Evolutionary conservation across 2,797 vertebrate genomes (phyloP), one percentile per base, ranked within the genome.

Genomic region (Eulemur albifrons): DNA sequence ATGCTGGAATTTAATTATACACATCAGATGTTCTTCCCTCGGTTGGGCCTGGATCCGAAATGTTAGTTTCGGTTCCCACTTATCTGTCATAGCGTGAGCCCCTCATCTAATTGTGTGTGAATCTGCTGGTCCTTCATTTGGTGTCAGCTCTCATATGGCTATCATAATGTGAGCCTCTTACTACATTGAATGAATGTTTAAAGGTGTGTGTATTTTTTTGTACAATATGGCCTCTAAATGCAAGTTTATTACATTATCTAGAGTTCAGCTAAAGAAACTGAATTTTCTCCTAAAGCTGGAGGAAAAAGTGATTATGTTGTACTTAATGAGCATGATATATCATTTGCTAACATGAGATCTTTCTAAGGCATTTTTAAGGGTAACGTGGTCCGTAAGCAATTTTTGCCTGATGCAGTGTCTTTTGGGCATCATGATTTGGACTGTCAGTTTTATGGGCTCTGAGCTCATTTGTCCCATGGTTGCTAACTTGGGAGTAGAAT

Each of bases 301-400:
- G 17, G 61, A 89, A 91, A 88, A 90, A 89, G 2, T 80, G 14
- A 90, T 40, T 91, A 21, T 48, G 10, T 89, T 80, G 59, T 69
- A 30, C 52, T 90, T 45, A 12, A 35, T 69, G 43, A 91, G 32
- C 86, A 40, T 94, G 40, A 43, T 84, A 17, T n/a, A n/a, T 57
- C 52, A 67, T 21, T 91, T 72, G 59, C 23, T 52, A 85, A 20
- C 9, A 21, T 80, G 40, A 43, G 81, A 25, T 48, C 48, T 93
- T 96, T 93, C 25, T 77, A 67, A 69, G 45, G 45, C 20, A 87
- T 65, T 95, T 69, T 96, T 89, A 86, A 85, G 48, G 23, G 21
- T 76, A 81, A 35, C 1, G 85, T 70, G 38, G 17, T 50, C 52
- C 17, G 3, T 70, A 50, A 61, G 30, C 80, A 5, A 35, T 75